Conservation (phyloP, 1,140 invertebrate species). For the Holcopasites calliopsidis region DNA sequence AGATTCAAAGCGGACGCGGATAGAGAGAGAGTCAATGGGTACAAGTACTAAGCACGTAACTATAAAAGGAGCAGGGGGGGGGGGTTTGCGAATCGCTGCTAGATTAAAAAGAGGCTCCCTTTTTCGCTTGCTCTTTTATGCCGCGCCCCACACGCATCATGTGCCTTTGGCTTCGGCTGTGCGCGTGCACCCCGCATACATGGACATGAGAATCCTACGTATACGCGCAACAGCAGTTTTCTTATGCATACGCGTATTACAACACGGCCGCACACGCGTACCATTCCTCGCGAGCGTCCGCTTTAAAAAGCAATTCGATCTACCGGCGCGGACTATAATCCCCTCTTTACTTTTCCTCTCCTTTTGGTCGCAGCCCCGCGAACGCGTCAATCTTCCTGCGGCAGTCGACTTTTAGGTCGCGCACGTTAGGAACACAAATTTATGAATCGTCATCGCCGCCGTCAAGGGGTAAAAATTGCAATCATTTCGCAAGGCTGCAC, state of each 20-base stretch:
- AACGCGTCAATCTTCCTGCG: constrained; percentile 24
- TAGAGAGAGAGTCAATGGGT: constrained; percentile 72
- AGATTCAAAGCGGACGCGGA: constrained; percentile 23
- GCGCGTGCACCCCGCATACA: constrained; percentile 19
- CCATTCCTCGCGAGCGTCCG: constrained; percentile 58
- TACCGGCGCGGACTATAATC: constrained; percentile 35
- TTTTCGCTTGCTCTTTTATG: constrained; percentile 79
- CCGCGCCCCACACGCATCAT: constrained; percentile 62
- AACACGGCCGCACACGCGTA: constrained; percentile 26
- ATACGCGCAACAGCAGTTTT: constrained; percentile 2
- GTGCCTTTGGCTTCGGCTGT: constrained; percentile 39
- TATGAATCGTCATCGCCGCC: no score
- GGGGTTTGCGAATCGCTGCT: constrained; percentile 79
- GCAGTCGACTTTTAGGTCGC: constrained; percentile 6
- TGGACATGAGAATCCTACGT: background rate
- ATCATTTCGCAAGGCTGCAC: no score
- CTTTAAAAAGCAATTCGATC: constrained; percentile 64
- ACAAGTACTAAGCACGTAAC: constrained; percentile 78
- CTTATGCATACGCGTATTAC: background rate
- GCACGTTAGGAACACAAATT: no score
- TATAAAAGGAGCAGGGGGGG: constrained; percentile 76
- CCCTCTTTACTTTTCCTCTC: background rate
- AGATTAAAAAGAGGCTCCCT: constrained; percentile 79
- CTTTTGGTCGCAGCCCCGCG: constrained; percentile 4
- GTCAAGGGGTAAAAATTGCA: no score